Evolutionary conservation across 2,888 invertebrate species (phyloP).

Genomic region (Epistrophe eligans): DNA sequence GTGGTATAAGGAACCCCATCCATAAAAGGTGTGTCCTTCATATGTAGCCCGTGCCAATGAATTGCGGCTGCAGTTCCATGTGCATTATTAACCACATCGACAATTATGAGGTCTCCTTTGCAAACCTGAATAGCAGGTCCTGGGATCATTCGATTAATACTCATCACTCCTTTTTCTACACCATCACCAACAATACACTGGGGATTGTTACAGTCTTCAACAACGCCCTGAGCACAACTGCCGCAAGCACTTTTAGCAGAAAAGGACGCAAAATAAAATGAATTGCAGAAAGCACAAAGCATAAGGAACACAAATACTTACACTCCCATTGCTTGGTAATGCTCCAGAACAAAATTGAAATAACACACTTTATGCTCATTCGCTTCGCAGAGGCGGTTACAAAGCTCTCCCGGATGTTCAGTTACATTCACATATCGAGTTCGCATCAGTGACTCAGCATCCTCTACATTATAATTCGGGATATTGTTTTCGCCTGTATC

Average conservation of each 20-base stretch:
- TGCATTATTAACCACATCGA: conserved; percentile 91
- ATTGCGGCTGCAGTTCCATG: conserved; percentile 91
- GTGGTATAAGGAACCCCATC: conserved; percentile 93
- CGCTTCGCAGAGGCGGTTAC: conserved; percentile 79
- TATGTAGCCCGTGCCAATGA: conserved; percentile 96
- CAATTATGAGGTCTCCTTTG: conserved; percentile 90
- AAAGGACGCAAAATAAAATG: conserved; percentile 2
- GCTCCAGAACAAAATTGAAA: conserved; percentile 83
- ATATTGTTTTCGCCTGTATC: conserved; percentile 25
- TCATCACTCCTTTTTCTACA: conserved; percentile 83
- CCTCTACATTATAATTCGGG: conserved; percentile 22
- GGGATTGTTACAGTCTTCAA: conserved; percentile 83
- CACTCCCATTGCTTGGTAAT: conserved; percentile 83
- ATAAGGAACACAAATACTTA: conserved; percentile 77
- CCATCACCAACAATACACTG: conserved; percentile 85
- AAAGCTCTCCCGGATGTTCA: conserved; percentile 78
- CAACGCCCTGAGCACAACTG: conserved; percentile 82
- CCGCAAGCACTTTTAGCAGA: conserved; percentile 83
- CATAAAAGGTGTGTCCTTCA: conserved; percentile 90
- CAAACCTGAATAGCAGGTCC: conserved; percentile 88
- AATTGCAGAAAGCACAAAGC: neutral
- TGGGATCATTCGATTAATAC: conserved; percentile 84
- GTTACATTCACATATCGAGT: conserved; percentile 67
- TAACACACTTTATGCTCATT: conserved; percentile 81
- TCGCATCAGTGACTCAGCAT: neutral